Evolutionary conservation across 2,797 vertebrate species (phyloP).

Genomic region (Atherinosoma microstoma): DNA sequence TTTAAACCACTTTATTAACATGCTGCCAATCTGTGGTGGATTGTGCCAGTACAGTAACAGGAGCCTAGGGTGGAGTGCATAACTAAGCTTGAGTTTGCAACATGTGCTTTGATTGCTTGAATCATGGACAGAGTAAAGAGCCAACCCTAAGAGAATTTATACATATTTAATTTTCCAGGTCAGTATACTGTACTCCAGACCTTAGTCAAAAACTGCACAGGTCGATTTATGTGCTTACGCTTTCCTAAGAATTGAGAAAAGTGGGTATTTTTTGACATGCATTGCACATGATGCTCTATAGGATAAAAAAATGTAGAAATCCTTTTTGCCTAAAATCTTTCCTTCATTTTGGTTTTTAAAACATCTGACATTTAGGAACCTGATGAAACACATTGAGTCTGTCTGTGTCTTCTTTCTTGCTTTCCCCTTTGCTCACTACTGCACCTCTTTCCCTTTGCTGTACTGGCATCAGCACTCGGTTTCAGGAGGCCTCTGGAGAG

Average conservation of each 20-base stretch:
- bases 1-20: conserved; percentile 48
- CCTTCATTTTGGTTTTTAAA: conserved; percentile 15
- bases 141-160: conserved; percentile 45
- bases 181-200: conserved; percentile 16
- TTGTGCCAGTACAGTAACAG: conserved; percentile 73
- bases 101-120: conserved; percentile 69
- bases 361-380: conserved; percentile 28
- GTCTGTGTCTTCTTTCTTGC: conserved; percentile 50
- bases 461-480: conserved; percentile 72
- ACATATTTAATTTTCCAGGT: conserved; percentile 46
- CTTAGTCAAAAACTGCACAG: conserved; percentile 14
- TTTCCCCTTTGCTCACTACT: conserved; percentile 64
- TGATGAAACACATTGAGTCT: conserved; percentile 41
- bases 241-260: conserved; percentile 12
- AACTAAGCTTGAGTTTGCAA: conserved; percentile 74
- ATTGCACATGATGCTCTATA: background rate
- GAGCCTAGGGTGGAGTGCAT: conserved; percentile 76
- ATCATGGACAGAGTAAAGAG: conserved; percentile 45
- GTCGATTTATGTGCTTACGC: conserved; percentile 21
- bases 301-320: conserved; percentile 5
- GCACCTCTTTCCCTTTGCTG: conserved; percentile 72
- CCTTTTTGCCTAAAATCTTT: conserved; percentile 11
- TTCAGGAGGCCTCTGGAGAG: conserved; percentile 78
- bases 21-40: conserved; percentile 42
- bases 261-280: conserved; percentile 8